phyloP scores from a whole-genome alignment of 2,888 invertebrate genomes.

The Furcula furcula region DNA sequence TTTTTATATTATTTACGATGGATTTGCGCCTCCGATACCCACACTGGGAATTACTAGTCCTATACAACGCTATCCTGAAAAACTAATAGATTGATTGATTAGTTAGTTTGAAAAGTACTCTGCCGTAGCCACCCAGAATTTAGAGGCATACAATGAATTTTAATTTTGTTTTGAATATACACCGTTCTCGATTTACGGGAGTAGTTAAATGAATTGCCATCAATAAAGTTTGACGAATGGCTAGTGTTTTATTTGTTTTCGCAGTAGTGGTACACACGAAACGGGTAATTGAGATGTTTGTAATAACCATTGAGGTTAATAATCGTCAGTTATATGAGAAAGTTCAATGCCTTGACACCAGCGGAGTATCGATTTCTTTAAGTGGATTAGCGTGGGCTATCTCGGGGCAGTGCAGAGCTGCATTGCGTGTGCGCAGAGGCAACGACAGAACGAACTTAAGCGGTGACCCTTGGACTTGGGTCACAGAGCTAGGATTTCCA shows the following conservation, averaged over 20 bases:
- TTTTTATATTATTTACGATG: constrained; percentile 22
- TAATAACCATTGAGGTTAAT: constrained; percentile 21
- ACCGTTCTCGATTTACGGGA: constrained; percentile 28
- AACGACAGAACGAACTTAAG: no score
- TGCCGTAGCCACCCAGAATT: no score
- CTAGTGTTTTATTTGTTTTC: constrained; percentile 29
- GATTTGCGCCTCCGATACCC: no score
- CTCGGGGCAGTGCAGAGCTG: constrained; percentile 40
- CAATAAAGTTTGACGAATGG: constrained; percentile 30
- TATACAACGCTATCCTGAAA: no score
- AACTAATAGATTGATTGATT: no score
- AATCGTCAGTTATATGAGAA: constrained; percentile 22
- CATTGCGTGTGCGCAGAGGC: constrained; percentile 45
- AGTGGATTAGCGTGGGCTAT: constrained; percentile 63
- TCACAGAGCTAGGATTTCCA: no score
- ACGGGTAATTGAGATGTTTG: constrained; percentile 11
- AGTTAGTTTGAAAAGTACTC: no score
- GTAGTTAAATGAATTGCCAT: constrained; percentile 29
- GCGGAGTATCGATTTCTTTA: constrained; percentile 42
- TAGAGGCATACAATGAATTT: constrained; percentile 34
- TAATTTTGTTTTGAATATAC: constrained; percentile 27
- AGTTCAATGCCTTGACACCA: constrained; percentile 44
- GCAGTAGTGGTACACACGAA: constrained; percentile 16
- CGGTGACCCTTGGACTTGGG: no score
- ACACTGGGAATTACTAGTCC: no score